These are phyloP conservation scores for Lonchura striata DNA, from an alignment of 2,113 vertebrate species.

Conservation along the genomic window DNA sequence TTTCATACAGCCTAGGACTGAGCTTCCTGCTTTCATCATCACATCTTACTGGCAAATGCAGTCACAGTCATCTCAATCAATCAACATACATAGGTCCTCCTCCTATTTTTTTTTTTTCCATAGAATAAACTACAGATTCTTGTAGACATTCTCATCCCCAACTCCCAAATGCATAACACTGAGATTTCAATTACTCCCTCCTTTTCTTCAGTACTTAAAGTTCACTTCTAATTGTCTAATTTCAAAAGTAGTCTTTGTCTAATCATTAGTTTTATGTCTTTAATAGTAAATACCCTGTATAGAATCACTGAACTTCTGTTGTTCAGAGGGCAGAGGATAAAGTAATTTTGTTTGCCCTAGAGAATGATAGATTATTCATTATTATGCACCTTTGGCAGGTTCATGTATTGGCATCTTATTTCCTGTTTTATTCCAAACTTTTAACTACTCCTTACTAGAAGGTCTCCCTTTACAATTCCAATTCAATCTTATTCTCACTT, in stretches of 20 bases:
- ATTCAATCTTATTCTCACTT: neutral
- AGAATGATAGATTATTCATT: neutral
- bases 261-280: neutral
- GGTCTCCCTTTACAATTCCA: neutral
- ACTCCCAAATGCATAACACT: neutral
- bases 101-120: neutral
- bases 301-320: neutral
- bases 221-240: neutral
- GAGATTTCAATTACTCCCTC: neutral
- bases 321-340: neutral
- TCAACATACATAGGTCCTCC: accelerated
- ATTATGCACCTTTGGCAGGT: neutral
- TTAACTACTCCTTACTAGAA: neutral
- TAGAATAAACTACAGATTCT: neutral
- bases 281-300: neutral
- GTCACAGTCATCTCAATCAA: neutral
- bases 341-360: neutral
- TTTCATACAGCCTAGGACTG: neutral
- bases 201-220: neutral
- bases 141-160: neutral
- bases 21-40: neutral
- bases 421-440: neutral
- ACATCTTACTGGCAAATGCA: neutral
- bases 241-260: neutral
- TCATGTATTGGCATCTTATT: neutral